These are phyloP conservation scores for Zaprionus ornatus DNA, from an alignment of 1,140 invertebrate genomes.

Conservation along the genomic window DNA sequence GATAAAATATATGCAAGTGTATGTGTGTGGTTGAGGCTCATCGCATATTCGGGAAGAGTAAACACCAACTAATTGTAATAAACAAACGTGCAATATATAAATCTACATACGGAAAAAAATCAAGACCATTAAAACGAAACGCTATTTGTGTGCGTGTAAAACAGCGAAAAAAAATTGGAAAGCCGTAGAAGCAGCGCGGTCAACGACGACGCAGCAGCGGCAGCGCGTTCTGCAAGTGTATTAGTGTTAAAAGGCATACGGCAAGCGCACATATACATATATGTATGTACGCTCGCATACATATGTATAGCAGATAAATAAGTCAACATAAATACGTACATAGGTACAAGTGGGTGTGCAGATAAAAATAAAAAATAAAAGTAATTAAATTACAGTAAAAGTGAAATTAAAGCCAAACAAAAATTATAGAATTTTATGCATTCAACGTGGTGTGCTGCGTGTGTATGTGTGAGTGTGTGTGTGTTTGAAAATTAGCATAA, in stretches of 20 bases:
- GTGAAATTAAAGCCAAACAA: slow-evolving; percentile 59
- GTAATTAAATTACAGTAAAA: slow-evolving; percentile 51
- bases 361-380: slow-evolving; percentile 46
- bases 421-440: slow-evolving; percentile 45
- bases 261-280: slow-evolving; percentile 32
- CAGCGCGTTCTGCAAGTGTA: slow-evolving; percentile 67
- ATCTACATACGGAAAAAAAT: slow-evolving; percentile 20
- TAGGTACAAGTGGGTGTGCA: slow-evolving; percentile 33
- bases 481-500: slow-evolving; percentile 53
- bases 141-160: slow-evolving; percentile 32
- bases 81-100: slow-evolving; percentile 50
- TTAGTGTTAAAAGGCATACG: slow-evolving; percentile 61
- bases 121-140: slow-evolving; percentile 29
- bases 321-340: slow-evolving; percentile 30
- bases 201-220: slow-evolving; percentile 49
- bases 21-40: slow-evolving; percentile 10
- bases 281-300: slow-evolving; percentile 34
- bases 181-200: slow-evolving; percentile 55
- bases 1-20: slow-evolving; percentile 36
- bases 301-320: slow-evolving; percentile 37
- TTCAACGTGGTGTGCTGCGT: slow-evolving; percentile 9
- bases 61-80: slow-evolving; percentile 31
- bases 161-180: slow-evolving; percentile 43
- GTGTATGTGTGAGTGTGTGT: slow-evolving; percentile 37
- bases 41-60: slow-evolving; percentile 22